phyloP scores from a whole-genome alignment of 2,797 vertebrate genomes.

The Catostomus latipinnis region DNA sequence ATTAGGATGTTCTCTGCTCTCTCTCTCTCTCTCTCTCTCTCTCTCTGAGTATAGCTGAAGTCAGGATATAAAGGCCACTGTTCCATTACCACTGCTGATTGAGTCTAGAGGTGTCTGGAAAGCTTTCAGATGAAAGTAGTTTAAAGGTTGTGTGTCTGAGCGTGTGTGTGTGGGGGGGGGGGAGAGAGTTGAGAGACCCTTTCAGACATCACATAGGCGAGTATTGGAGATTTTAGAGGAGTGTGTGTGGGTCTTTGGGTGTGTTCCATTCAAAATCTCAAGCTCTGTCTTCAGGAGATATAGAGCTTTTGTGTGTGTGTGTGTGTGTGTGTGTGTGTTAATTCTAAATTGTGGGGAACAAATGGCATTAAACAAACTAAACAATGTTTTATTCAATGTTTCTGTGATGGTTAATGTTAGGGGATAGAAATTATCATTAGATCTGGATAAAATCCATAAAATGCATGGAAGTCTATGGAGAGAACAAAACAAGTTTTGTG shows the following conservation, averaged over 20 bases:
- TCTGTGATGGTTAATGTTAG: too few species aligned
- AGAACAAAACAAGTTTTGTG: too few species aligned
- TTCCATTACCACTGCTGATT: slow-evolving; percentile 69
- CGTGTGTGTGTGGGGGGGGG: background rate
- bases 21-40: slow-evolving; percentile 35
- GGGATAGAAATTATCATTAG: too few species aligned
- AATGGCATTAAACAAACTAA: too few species aligned
- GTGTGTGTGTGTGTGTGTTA: background rate
- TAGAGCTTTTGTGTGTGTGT: background rate
- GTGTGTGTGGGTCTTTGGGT: background rate
- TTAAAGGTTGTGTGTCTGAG: slow-evolving; percentile 60
- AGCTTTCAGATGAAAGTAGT: slow-evolving; percentile 67
- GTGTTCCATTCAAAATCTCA: background rate
- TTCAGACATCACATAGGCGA: slow-evolving; percentile 39
- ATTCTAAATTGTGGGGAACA: slow-evolving; percentile 1
- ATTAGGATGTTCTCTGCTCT: slow-evolving; percentile 14
- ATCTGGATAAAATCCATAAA: too few species aligned
- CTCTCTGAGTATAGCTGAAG: slow-evolving; percentile 35
- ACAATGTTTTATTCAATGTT: too few species aligned
- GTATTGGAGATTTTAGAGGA: slow-evolving; percentile 35
- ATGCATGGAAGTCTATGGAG: too few species aligned
- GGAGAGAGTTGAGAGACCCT: slow-evolving; percentile 50
- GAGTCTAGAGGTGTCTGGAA: slow-evolving; percentile 58
- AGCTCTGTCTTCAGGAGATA: background rate
- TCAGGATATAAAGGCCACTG: slow-evolving; percentile 51